Evolutionary conservation across 2,888 invertebrate species (phyloP).

Genomic region (Polydrusus tereticollis): DNA sequence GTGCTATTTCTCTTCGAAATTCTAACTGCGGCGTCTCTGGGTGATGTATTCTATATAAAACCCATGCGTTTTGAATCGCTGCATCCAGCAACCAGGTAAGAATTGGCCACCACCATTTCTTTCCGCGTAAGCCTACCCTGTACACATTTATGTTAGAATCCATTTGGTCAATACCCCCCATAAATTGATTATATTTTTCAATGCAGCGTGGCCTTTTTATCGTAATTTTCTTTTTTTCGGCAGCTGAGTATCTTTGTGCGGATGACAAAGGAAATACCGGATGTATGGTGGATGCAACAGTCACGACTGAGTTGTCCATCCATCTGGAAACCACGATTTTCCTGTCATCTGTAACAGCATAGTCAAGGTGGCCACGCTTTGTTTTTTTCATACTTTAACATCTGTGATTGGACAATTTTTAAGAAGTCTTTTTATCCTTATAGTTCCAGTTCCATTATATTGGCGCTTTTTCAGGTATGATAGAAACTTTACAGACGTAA

Average conservation of each 20-base stretch:
- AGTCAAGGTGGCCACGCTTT: background rate
- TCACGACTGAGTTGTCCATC: conserved; percentile 30
- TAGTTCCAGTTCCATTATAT: conserved; percentile 9
- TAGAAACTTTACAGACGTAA: conserved; percentile 11
- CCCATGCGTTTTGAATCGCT: conserved; percentile 49
- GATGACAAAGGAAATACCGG: conserved; percentile 3
- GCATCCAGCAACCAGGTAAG: conserved; percentile 46
- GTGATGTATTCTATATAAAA: conserved; percentile 28
- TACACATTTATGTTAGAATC: conserved; percentile 17
- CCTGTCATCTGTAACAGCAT: background rate
- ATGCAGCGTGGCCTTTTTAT: conserved; percentile 17
- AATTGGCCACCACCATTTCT: conserved; percentile 52
- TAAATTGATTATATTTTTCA: conserved; percentile 24
- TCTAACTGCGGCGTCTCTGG: conserved; percentile 38
- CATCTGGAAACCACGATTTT: conserved; percentile 22
- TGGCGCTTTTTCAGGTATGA: background rate
- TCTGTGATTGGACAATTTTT: conserved; percentile 20
- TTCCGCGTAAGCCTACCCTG: conserved; percentile 3
- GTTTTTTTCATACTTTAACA: conserved; percentile 3
- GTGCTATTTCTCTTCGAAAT: conserved; percentile 47
- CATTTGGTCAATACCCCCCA: conserved; percentile 32
- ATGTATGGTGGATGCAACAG: conserved; percentile 12
- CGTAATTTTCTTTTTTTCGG: conserved; percentile 7
- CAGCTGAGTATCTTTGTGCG: background rate
- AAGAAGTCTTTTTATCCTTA: conserved; percentile 22